These are phyloP conservation scores for Hyles lineata DNA, from an alignment of 2,888 invertebrate genomes.

Conservation along the genomic window DNA sequence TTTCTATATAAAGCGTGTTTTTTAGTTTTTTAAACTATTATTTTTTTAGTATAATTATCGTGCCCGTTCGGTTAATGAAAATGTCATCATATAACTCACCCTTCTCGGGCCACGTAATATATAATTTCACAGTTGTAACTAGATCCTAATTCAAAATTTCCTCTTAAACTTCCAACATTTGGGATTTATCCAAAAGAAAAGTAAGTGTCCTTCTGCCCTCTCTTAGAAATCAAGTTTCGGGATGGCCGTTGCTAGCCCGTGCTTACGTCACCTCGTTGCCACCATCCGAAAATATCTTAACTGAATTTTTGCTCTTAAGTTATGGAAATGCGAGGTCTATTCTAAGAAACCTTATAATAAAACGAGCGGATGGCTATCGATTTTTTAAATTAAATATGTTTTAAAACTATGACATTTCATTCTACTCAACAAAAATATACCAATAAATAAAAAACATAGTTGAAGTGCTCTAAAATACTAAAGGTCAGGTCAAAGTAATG, in stretches of 20 bases:
- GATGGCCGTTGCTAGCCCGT: not conserved
- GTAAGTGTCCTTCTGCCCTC: not conserved
- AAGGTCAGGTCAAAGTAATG: conserved; percentile 8
- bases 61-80: not conserved
- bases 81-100: not conserved
- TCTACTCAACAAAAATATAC: not conserved
- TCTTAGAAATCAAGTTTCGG: conserved; percentile 12
- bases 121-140: not conserved
- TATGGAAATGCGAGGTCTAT: not conserved
- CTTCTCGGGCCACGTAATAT: not conserved
- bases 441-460: not conserved
- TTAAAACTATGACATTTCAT: not conserved
- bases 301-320: not conserved
- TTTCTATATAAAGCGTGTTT: no score
- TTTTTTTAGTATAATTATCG: not conserved
- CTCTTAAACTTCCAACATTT: not conserved
- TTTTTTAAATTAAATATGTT: not conserved
- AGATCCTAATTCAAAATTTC: conserved; percentile 12
- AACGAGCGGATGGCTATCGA: not conserved
- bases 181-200: not conserved
- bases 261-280: not conserved
- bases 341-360: not conserved
- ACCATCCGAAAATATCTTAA: not conserved
- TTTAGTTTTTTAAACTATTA: no score
- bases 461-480: conserved; percentile 4